Evolutionary conservation across 2,797 vertebrate species (phyloP).

Genomic region (Urophycis tenuis): DNA sequence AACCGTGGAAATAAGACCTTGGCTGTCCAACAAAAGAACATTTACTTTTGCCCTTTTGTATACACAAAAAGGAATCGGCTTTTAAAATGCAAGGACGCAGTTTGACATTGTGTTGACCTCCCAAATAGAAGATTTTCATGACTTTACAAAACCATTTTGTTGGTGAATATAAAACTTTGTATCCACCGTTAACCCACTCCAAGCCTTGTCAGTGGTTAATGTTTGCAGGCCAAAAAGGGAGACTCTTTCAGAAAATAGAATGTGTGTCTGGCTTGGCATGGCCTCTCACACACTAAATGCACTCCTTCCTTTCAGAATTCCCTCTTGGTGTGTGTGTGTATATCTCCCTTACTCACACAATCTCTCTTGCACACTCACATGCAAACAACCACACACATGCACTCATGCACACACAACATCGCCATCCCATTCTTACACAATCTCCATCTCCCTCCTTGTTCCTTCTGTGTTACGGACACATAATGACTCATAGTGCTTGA

Average conservation of each 20-base stretch:
- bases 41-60: neutral
- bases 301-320: neutral
- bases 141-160: neutral
- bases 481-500: constrained; percentile 15
- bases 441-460: constrained; percentile 4
- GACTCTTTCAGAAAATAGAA: neutral
- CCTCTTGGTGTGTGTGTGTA: neutral
- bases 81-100: neutral
- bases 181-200: neutral
- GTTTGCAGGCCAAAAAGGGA: neutral
- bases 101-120: neutral
- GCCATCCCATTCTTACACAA: neutral
- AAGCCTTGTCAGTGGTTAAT: neutral
- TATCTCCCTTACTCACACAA: neutral
- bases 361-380: neutral
- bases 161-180: neutral
- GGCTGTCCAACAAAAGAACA: neutral
- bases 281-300: neutral
- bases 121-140: neutral
- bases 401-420: neutral
- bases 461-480: constrained; percentile 6
- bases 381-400: too few species aligned
- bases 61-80: neutral
- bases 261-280: neutral
- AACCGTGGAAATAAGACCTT: neutral